Conservation (phyloP, 2,888 invertebrate species). For the Pemphredon lugubris region DNA sequence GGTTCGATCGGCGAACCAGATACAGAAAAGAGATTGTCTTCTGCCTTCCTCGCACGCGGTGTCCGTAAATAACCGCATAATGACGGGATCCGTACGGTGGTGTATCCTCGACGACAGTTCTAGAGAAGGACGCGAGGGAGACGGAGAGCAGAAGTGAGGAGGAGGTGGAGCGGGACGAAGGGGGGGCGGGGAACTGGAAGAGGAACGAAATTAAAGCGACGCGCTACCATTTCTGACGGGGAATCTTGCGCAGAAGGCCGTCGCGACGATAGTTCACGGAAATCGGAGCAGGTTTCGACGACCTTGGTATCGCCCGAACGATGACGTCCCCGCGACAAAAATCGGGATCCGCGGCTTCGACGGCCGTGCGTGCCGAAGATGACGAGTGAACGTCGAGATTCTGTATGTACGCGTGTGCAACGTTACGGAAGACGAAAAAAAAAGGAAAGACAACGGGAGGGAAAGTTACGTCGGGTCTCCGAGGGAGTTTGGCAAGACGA, state of each 20-base stretch:
- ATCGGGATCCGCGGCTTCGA: slow-evolving; percentile 28
- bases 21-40: slow-evolving; percentile 43
- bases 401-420: too few relatives aligned
- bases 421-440: too few relatives aligned
- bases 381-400: not conserved
- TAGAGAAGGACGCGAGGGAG: slow-evolving; percentile 11
- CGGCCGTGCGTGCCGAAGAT: too few relatives aligned
- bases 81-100: slow-evolving; percentile 32
- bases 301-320: slow-evolving; percentile 52
- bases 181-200: slow-evolving; percentile 6
- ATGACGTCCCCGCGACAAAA: slow-evolving; percentile 48
- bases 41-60: slow-evolving; percentile 38
- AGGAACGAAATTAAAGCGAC: slow-evolving; percentile 53
- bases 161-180: slow-evolving; percentile 14
- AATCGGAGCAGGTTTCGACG: slow-evolving; percentile 66
- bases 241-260: slow-evolving; percentile 54
- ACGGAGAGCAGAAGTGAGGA: slow-evolving; percentile 8
- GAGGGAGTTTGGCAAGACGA: not conserved
- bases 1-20: slow-evolving; percentile 50
- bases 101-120: slow-evolving; percentile 33
- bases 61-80: slow-evolving; percentile 56
- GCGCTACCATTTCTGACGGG: slow-evolving; percentile 40
- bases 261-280: slow-evolving; percentile 62
- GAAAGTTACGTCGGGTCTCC: not conserved
- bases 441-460: too few relatives aligned